Evolutionary conservation across 2,888 invertebrate genomes (phyloP), one percentile per base, ranked within the genome.

Genomic region (Rosalia funebris): DNA sequence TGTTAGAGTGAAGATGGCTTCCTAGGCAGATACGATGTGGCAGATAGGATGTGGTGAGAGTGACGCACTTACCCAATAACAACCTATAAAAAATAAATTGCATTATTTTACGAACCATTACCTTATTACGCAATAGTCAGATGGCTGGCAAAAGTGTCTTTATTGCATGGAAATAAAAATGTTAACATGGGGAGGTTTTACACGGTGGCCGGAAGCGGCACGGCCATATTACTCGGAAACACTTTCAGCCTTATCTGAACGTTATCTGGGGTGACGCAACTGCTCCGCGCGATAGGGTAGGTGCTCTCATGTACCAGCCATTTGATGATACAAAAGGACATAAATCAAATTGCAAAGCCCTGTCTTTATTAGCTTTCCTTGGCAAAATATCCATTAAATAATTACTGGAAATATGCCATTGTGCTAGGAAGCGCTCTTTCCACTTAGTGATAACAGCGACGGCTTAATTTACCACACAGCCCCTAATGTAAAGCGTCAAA

Each of bases 371-470:
- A 63, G 62, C 65, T 57, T 57, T 62, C 57, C 65, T 63, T 63
- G 50, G 63, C 60, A 54, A 61, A 66, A 66, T 66, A 60, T 66
- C 63, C 63, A 66, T 66, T 66, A 66, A 66, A 66, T 57, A 63
- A 66, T 66, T 66, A 63, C 59, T 58, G 65, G 60, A 63, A 66
- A 63, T 66, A 61, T 60, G 62, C 50, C 50, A 25, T 37, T 39
- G 36, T 37, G 56, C 39, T 41, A 55, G 57, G 46, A 46, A 55
- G 52, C 53, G 56, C 57, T 61, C 52, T 57, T 39, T 57, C 37
- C 41, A 46, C 57, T 61, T 53, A 57, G 53, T 14, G 53, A 57
- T 61, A 57, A 50, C 57, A 17, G 45, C 45, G 37, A 52, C 32
- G 34, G 53, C 44, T 57, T 57, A 61, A 61, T 57, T 57, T 50